Base-by-base conservation (phyloP, 2,888 invertebrate genomes). In the Chaitophorus viminalis region DNA sequence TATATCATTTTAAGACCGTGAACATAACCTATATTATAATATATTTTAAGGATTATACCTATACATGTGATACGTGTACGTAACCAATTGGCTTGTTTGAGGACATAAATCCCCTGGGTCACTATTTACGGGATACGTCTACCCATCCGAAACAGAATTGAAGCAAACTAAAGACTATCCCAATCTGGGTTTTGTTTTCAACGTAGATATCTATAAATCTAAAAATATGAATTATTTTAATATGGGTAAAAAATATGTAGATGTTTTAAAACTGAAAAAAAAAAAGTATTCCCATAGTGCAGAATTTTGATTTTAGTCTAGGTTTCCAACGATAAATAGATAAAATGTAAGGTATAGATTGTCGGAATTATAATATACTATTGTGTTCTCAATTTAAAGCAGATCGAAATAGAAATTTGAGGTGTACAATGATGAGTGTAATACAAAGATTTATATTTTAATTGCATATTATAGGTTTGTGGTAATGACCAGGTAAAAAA, bases 81-180 rank as follows among this genome's bases (percentile, higher is more conserved):
- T 68, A 68, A 29, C 70, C 70, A 29, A 29, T 70, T 31, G 46
- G 70, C 31, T 17, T 3, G 31, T 70, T 70, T 70, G 29, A 9
- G 70, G 31, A 70, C 70, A 70, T 70, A 70, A 70, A 70, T 70
- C 70, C 70, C 29, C 29, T 17, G 70, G 70, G 70, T 70, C 31
- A 14, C 31, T 70, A 6, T 70, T 70, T 70, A 68, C n/a, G n/a
- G n/a, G n/a, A n/a, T n/a, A n/a, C 68, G 68, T 21, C 29, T 29
- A 70, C 70, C 70, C 70, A 31, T 70, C 70, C 31, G 70, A 70
- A 70, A 70, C 70, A 70, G 70, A 31, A 70, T 31, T 14, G 70
- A 29, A 9, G n/a, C 29, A 70, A 31, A 31, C 29, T 17, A 70
- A 70, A 70, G 70, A 70, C n/a, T 31, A 70, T 70, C 70, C 29